Base-by-base conservation (phyloP, 2,888 invertebrate genomes). In the Schizaphis graminum region DNA sequence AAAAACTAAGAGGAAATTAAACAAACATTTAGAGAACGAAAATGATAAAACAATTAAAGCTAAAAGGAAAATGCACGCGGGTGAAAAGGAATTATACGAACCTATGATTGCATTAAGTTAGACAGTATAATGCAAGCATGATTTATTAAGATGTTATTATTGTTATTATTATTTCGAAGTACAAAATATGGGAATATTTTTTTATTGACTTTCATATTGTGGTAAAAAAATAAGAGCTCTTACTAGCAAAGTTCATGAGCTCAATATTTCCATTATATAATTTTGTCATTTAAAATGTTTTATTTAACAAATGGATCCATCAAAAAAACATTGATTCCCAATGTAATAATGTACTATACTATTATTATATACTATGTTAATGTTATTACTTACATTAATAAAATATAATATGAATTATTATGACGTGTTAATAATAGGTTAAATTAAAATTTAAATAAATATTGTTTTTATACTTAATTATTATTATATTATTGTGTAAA, bases 91-190 rank as follows among this genome's bases (percentile, higher is more conserved):
- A 95, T 95, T 96, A 95, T 96, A 96, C 95, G 97, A 97, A 96
- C 97, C 97, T 89, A 96, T 97, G 95, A 96, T 97, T 96, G 97
- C 97, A 94, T 96, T 97, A 96, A 97, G 97, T 96, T 97, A 97
- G 26, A 87, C 3, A 24, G 53, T n/a, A 11, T 28, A 3, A 26
- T 26, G 0, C 41, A 57, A 57, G 24, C 24, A 57, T 44, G 28
- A 85, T 13, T 67, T 53, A 56, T 56, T 16, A 56, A 35, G 35
- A 41, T 35, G 16, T 67, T 28, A 57, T 61, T 44, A 41, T 57
- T 57, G 10, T 35, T 16, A 56, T 21, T 57, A 16, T 77, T 89
- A 89, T 89, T 89, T 77, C 1, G 44, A 84, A 77, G 92, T 93
- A 88, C 77, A 93, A 93, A 93, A 41, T 89, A 77, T 56, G 53